Evolutionary conservation across 2,888 invertebrate genomes (phyloP), one percentile per base, ranked within the genome.

Genomic region (Netelia inedita): DNA sequence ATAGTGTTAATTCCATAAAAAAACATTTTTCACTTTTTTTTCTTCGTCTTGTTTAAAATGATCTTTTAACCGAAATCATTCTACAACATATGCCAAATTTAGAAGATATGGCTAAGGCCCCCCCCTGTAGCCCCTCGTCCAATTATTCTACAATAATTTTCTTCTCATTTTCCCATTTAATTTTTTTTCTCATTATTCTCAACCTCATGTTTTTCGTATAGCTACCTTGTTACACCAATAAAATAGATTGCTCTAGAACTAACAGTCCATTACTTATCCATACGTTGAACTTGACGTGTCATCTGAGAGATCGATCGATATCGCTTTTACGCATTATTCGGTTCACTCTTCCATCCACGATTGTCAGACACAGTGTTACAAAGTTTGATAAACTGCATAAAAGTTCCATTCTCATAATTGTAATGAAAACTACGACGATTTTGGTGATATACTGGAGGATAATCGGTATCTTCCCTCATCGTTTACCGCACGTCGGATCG

Each of bases 381-480:
- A 28, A 28, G 28, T 61, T 1, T 21, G 11, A 21, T 21, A 21
- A 61, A 21, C n/a, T 57, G 1, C 46, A 61, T 23, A 23, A 3
- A 43, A 59, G 3, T 46, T 59, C 43, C 9, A 21, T 46, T 50
- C 10, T 16, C 19, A 1, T 19, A 16, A 19, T 9, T 57, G 57
- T 11, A 28, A 59, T 43, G 50, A 50, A 23, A 61, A 41, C 41
- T 35, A 23, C 41, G 50, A 63, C 61, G 41, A 55, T 53, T 10
- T 19, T 71, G 21, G 63, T 69, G 19, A 10, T 63, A 9, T 79
- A 71, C 19, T 43, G 28, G 50, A 79, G 71, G 63, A 19, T 63
- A 8, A 61, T 79, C 6, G 79, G 79, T 41, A 21, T 79, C 21
- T 79, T 53, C n/a, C 79, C 79, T n/a, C 63, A 46, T 6, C 11